phyloP scores from a whole-genome alignment of 2,797 vertebrate genomes.

The Phrynocephalus guinanensis region DNA sequence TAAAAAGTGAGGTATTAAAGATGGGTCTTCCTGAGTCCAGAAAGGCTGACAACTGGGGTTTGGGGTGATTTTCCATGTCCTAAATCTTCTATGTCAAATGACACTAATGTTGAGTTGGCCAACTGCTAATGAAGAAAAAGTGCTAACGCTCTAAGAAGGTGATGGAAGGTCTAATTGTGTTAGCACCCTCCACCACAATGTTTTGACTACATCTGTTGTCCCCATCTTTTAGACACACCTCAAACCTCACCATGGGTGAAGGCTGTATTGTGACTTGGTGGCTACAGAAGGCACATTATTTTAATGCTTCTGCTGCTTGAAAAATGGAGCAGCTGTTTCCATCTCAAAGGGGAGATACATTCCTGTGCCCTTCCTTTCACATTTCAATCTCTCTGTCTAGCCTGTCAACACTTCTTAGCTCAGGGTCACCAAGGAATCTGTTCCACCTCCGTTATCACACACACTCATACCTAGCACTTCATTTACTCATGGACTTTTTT shows the following conservation, averaged over 20 bases:
- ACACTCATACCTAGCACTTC: constrained; percentile 71
- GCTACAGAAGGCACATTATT: constrained; percentile 57
- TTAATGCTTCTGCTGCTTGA: constrained; percentile 60
- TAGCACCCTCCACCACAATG: constrained; percentile 29
- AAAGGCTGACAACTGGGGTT: not conserved
- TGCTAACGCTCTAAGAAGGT: constrained; percentile 66
- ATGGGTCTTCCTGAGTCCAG: not conserved
- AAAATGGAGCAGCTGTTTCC: constrained; percentile 61
- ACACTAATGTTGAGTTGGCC: constrained; percentile 73
- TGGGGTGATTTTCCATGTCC: constrained; percentile 23
- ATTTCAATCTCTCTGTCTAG: constrained; percentile 60
- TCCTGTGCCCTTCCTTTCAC: constrained; percentile 58
- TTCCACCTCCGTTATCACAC: constrained; percentile 70
- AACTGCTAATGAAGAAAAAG: constrained; percentile 75
- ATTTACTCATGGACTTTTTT: constrained; percentile 66
- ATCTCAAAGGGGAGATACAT: constrained; percentile 56
- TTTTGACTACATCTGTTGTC: constrained; percentile 1
- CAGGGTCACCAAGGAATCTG: constrained; percentile 62
- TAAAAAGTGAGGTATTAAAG: not conserved
- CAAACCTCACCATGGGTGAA: constrained; percentile 28
- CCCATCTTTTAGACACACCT: constrained; percentile 47
- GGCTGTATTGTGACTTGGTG: constrained; percentile 58
- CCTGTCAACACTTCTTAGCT: constrained; percentile 71
- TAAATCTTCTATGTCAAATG: constrained; percentile 51
- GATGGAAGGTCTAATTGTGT: constrained; percentile 57